phyloP scores from a whole-genome alignment of 2,888 invertebrate genomes.

The Onchidella celtica region DNA sequence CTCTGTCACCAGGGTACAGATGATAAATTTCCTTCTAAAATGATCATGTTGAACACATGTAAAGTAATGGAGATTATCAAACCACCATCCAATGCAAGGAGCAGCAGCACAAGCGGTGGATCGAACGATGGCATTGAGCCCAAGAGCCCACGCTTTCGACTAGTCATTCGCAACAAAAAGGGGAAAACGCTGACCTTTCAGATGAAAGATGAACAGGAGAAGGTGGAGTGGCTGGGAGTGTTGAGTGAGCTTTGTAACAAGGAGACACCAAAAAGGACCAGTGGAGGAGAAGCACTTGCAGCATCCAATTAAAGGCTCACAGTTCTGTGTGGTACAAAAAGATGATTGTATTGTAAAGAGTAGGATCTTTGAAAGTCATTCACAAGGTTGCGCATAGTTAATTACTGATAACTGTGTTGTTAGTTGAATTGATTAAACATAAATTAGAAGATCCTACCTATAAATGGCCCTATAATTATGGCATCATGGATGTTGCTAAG shows the following conservation, averaged over 20 bases:
- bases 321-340: too few species aligned
- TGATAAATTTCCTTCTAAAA: slow-evolving; percentile 51
- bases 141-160: slow-evolving; percentile 56
- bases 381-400: too few species aligned
- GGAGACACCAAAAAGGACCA: too few species aligned
- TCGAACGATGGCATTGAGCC: not conserved
- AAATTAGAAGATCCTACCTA: too few species aligned
- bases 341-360: too few species aligned
- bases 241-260: slow-evolving; percentile 48
- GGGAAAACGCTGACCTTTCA: slow-evolving; percentile 67
- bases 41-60: slow-evolving; percentile 51
- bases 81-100: slow-evolving; percentile 55
- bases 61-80: slow-evolving; percentile 57
- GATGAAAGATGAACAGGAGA: slow-evolving; percentile 69
- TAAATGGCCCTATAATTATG: too few species aligned
- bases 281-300: not conserved
- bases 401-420: too few species aligned
- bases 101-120: slow-evolving; percentile 33
- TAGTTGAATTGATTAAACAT: too few species aligned
- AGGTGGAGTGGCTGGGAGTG: slow-evolving; percentile 63
- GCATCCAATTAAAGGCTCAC: too few species aligned
- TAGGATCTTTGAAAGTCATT: too few species aligned
- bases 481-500: too few species aligned
- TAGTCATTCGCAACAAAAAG: slow-evolving; percentile 61
- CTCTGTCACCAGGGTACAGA: slow-evolving; percentile 52